Evolutionary conservation across 2,888 invertebrate species (phyloP).

Genomic region (Calameuta filiformis): DNA sequence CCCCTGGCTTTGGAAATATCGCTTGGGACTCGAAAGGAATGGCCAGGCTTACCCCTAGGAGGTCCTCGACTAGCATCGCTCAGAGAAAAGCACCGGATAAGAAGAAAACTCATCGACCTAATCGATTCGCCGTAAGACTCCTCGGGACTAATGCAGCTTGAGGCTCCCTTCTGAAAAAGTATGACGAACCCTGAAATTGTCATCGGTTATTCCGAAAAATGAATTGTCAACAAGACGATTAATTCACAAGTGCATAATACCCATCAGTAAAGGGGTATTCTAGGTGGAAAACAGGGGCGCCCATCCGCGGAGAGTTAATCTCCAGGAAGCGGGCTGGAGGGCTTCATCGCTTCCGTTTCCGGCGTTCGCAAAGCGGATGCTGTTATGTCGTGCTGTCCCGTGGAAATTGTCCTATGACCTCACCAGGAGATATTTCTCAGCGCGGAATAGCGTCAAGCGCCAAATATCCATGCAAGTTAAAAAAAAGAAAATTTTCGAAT

Average conservation of each 20-base stretch:
- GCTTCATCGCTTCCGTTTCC: conserved; percentile 11
- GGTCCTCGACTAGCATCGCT: too few species aligned
- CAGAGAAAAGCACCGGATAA: too few species aligned
- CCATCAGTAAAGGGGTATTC: background rate
- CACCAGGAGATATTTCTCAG: background rate
- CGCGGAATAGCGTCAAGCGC: background rate
- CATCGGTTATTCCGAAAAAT: too few species aligned
- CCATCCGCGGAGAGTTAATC: background rate
- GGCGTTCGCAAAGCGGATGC: conserved; percentile 9
- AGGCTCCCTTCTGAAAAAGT: too few species aligned
- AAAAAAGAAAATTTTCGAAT: background rate
- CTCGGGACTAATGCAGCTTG: too few species aligned
- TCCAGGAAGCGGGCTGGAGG: background rate
- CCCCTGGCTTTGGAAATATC: too few species aligned
- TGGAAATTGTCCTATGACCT: background rate
- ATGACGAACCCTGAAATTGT: too few species aligned
- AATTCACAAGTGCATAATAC: background rate
- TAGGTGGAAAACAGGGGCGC: background rate
- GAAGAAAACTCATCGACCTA: too few species aligned
- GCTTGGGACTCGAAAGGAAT: too few species aligned
- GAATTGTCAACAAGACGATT: background rate
- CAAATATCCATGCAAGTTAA: background rate
- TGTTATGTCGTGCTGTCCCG: background rate
- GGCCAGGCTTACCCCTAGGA: too few species aligned
- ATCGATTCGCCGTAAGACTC: too few species aligned